Base-by-base conservation (phyloP, 2,888 invertebrate genomes). In the Gisinianus flammeolus region DNA sequence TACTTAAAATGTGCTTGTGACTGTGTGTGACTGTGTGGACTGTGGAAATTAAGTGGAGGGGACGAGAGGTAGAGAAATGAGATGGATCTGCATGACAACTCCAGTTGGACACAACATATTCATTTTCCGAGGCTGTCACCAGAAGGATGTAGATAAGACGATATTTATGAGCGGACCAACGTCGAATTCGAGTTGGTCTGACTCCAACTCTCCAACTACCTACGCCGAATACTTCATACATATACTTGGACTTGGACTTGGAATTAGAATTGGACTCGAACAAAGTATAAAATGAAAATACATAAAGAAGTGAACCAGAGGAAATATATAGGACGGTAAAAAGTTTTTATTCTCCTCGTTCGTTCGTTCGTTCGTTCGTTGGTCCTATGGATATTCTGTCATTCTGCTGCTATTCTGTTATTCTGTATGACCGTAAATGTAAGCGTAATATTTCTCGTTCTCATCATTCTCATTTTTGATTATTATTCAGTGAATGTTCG, bases 41-140 rank as follows among this genome's bases (percentile, higher is more conserved):
- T 44, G 44, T 19, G n/a, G n/a, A 44, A 44, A 19, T 19, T 16
- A 44, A 44, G 44, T 1, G 22, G 58, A 2, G 22, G 22, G 10
- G 58, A n/a, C 2, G 8, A 2, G 26, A 64, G 52, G 22, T 1
- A 69, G 19, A 44, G 69, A 33, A 69, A 44, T 44, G 24, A 71
- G 71, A 56, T 58, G 71, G 28, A 56, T 70, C 26, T 58, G 56
- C 33, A 58, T 71, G 71, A 71, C 71, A 71, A 71, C 58, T 70
- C 58, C 26, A 31, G 56, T 35, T 54, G 69, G 76, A 77, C 76
- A 70, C 24, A 77, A 71, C 69, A 62, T 77, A 70, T 68, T 77
- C 76, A 77, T 77, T 77, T 52, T 70, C 31, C n/a, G 8, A 69
- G 58, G 76, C 71, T 77, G 76, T 77, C 76, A 77, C 68, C 76